Percentiles rank a stretch among this genome's conserved stretches.
Conservation (phyloP, 2,797 vertebrate species). For the Pangasius djambal region DNA sequence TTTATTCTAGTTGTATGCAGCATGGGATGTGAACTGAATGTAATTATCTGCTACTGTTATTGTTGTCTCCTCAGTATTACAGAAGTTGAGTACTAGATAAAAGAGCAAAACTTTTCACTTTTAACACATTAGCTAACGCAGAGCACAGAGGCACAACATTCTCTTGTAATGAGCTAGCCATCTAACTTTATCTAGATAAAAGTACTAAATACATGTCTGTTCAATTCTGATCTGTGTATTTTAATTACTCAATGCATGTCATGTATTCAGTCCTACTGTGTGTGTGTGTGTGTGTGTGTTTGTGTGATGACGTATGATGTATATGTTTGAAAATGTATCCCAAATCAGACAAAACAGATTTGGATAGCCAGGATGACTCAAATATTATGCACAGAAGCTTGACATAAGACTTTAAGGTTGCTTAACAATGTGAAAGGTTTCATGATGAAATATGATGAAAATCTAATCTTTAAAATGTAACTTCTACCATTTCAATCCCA, state of each 20-base stretch:
- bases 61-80: neutral
- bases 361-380: neutral
- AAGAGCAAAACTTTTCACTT: neutral
- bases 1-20: neutral
- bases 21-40: neutral
- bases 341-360: neutral
- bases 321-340: neutral
- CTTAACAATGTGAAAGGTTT: slow-evolving; percentile 1
- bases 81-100: neutral
- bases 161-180: neutral
- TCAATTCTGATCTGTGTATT: neutral
- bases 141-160: neutral
- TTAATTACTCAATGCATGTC: neutral
- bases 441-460: neutral
- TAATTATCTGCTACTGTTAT: neutral
- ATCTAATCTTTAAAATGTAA: slow-evolving; percentile 2
- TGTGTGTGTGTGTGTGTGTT: neutral
- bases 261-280: neutral
- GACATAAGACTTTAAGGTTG: neutral
- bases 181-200: neutral
- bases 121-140: neutral
- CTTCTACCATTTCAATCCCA: slow-evolving; percentile 21
- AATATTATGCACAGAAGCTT: neutral
- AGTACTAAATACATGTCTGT: neutral
- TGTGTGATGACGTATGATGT: neutral